phyloP scores from a whole-genome alignment of 2,113 vertebrate species.

The Thunnus thynnus region DNA sequence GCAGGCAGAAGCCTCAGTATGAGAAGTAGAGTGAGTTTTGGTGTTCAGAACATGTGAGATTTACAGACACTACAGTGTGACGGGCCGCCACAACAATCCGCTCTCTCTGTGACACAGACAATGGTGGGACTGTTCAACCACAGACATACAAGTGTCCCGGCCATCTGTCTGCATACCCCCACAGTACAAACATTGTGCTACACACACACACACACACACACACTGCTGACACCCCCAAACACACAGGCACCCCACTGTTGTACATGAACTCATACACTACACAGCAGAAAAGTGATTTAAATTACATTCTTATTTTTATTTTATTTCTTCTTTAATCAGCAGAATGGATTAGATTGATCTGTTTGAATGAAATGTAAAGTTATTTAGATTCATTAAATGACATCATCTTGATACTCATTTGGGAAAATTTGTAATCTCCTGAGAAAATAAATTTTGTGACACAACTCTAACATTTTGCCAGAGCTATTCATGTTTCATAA shows the following conservation, averaged over 20 bases:
- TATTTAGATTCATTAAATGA: neutral
- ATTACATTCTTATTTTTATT: neutral
- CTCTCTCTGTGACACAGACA: slow-evolving; percentile 77
- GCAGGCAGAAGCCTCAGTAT: slow-evolving; percentile 35
- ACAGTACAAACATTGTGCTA: slow-evolving; percentile 85
- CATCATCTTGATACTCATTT: neutral
- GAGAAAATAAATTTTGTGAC: neutral
- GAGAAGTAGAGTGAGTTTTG: slow-evolving; percentile 28
- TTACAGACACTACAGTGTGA: slow-evolving; percentile 80
- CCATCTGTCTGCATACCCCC: slow-evolving; percentile 85
- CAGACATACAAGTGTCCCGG: slow-evolving; percentile 81
- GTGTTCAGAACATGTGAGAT: slow-evolving; percentile 67
- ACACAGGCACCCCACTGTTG: slow-evolving; percentile 46
- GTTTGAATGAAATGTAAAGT: too few relatives aligned
- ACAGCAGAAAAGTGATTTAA: neutral
- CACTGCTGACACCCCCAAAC: slow-evolving; percentile 37
- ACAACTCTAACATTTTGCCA: neutral
- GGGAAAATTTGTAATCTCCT: too few relatives aligned
- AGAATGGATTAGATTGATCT: too few relatives aligned
- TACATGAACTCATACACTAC: slow-evolving; percentile 34
- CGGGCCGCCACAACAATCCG: slow-evolving; percentile 77
- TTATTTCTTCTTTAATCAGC: too few relatives aligned
- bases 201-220: slow-evolving; percentile 55
- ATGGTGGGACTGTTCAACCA: slow-evolving; percentile 80
- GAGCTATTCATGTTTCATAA: too few relatives aligned